These are phyloP conservation scores for Centropristis striata DNA, from an alignment of 2,113 vertebrate genomes.

Conservation along the genomic window DNA sequence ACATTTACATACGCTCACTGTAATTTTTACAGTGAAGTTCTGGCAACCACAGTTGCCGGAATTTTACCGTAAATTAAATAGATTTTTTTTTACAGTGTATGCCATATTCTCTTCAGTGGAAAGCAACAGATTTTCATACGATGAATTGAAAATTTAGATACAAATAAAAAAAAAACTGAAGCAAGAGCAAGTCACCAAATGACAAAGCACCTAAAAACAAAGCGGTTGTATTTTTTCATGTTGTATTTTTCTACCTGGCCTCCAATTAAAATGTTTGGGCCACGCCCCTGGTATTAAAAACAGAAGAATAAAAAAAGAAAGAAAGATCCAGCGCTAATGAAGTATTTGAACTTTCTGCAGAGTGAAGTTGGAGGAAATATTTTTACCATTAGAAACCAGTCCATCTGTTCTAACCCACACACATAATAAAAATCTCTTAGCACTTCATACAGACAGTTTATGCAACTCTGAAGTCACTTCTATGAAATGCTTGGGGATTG, in stretches of 20 bases:
- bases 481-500: conserved; percentile 48
- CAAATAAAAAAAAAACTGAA: background rate
- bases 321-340: conserved; percentile 16
- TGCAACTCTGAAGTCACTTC: conserved; percentile 60
- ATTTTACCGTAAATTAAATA: too few species aligned
- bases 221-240: background rate
- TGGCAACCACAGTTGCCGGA: too few species aligned
- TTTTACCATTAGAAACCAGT: conserved; percentile 47
- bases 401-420: conserved; percentile 66
- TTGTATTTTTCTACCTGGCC: conserved; percentile 13
- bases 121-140: background rate
- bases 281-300: conserved; percentile 5
- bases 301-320: background rate
- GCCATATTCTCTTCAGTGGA: background rate
- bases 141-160: background rate
- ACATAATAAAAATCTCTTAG: conserved; percentile 62
- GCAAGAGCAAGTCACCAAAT: background rate
- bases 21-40: too few species aligned
- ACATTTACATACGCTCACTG: too few species aligned
- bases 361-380: conserved; percentile 32
- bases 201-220: background rate
- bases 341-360: conserved; percentile 43
- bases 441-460: conserved; percentile 60
- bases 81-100: too few species aligned
- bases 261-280: conserved; percentile 6